These are phyloP conservation scores for Lacanobia oleracea DNA, from an alignment of 2,888 invertebrate species.

Conservation along the genomic window DNA sequence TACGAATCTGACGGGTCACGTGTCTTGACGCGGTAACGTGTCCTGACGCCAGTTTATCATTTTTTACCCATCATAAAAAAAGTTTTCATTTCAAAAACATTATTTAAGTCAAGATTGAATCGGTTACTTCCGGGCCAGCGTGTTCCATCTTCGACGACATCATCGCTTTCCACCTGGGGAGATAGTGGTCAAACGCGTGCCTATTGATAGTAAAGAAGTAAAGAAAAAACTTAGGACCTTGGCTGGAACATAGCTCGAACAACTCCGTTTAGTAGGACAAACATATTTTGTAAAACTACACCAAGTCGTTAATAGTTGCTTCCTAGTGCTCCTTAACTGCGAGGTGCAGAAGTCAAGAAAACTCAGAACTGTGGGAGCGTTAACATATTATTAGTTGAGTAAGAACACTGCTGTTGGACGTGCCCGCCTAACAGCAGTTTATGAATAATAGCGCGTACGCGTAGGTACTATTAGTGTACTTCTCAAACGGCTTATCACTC, in stretches of 20 bases:
- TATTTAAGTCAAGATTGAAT: no score
- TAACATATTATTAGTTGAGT: constrained; percentile 12
- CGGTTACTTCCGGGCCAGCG: no score
- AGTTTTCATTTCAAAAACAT: no score
- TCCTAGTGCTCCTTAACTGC: constrained; percentile 24
- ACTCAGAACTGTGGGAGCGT: constrained; percentile 38
- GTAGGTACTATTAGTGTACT: constrained; percentile 26
- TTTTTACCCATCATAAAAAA: no score
- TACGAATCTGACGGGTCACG: no score
- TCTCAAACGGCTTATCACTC: constrained; percentile 44
- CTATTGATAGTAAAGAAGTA: not conserved
- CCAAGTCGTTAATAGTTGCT: constrained; percentile 45
- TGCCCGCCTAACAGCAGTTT: constrained; percentile 21
- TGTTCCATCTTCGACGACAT: no score
- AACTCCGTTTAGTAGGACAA: not conserved
- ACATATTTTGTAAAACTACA: constrained; percentile 37
- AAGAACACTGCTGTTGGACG: constrained; percentile 28
- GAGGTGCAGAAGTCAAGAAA: constrained; percentile 21
- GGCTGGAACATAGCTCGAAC: not conserved
- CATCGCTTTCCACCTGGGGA: no score
- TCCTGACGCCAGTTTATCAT: no score
- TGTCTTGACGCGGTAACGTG: no score
- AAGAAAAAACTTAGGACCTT: not conserved
- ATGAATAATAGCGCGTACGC: constrained; percentile 42
- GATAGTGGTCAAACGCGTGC: no score